Evolutionary conservation across 2,888 invertebrate species (phyloP).

Genomic region (Lasioglossum lativentre): DNA sequence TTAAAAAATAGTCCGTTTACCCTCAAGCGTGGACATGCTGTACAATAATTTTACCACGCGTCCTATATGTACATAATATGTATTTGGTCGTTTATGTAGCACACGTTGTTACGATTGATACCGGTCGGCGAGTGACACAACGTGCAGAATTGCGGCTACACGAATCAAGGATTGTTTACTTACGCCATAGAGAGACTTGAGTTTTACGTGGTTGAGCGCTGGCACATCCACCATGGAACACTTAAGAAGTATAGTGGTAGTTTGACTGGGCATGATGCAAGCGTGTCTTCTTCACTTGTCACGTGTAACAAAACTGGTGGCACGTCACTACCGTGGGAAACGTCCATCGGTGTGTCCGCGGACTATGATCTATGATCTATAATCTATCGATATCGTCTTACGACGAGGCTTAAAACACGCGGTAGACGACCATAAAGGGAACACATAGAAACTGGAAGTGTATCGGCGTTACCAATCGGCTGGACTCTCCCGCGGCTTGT

Average conservation of each 20-base stretch:
- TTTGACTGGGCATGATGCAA: slow-evolving; percentile 82
- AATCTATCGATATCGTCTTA: slow-evolving; percentile 51
- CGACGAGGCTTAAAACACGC: slow-evolving; percentile 31
- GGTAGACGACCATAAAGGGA: slow-evolving; percentile 7
- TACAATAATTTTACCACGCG: neutral
- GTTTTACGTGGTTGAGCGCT: slow-evolving; percentile 82
- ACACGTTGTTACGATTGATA: neutral
- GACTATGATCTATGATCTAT: slow-evolving; percentile 40
- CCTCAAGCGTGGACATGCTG: neutral
- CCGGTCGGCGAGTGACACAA: neutral
- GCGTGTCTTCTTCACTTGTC: slow-evolving; percentile 53
- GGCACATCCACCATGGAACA: slow-evolving; percentile 84
- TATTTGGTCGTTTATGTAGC: neutral
- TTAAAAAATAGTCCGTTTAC: neutral
- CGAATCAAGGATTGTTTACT: slow-evolving; percentile 69
- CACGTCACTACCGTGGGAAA: slow-evolving; percentile 68
- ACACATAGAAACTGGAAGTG: neutral
- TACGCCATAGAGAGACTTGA: slow-evolving; percentile 81
- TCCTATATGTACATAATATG: too few species aligned
- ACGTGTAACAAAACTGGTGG: slow-evolving; percentile 45
- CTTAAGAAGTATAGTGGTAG: slow-evolving; percentile 83
- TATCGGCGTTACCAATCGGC: slow-evolving; percentile 25
- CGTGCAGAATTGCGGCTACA: neutral
- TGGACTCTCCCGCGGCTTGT: neutral
- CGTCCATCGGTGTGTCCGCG: slow-evolving; percentile 63